These are phyloP conservation scores for Spodoptera picta DNA, from an alignment of 2,888 invertebrate species.

Conservation along the genomic window DNA sequence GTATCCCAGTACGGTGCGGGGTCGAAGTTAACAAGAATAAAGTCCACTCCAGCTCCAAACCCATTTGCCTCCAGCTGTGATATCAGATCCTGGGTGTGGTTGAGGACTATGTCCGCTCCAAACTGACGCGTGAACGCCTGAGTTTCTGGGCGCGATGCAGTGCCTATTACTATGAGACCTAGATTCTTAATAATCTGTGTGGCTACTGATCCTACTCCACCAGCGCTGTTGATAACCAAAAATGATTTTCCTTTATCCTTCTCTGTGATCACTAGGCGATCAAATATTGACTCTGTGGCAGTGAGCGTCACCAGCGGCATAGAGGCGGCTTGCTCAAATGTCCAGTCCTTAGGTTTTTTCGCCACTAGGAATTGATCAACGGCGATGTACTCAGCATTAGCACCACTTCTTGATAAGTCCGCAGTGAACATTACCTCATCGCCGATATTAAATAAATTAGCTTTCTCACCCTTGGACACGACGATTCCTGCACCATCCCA, in stretches of 20 bases:
- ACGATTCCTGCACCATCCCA: conserved; percentile 82
- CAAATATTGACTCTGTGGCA: conserved; percentile 77
- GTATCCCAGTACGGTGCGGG: conserved; percentile 82
- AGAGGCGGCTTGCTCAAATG: conserved; percentile 82
- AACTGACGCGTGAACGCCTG: conserved; percentile 67
- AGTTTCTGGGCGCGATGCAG: conserved; percentile 78
- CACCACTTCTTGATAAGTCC: conserved; percentile 73
- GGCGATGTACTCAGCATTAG: conserved; percentile 79
- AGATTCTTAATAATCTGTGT: conserved; percentile 76
- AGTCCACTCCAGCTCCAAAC: conserved; percentile 75
- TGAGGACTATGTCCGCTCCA: conserved; percentile 76
- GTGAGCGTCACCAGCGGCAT: conserved; percentile 79
- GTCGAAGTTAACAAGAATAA: conserved; percentile 80
- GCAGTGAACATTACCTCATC: conserved; percentile 82
- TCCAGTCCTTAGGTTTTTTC: conserved; percentile 74
- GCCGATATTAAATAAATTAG: conserved; percentile 70
- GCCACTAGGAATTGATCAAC: conserved; percentile 74
- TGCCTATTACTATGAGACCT: conserved; percentile 80
- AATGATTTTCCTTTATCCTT: conserved; percentile 78
- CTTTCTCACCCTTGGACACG: conserved; percentile 71
- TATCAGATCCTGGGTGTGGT: conserved; percentile 73
- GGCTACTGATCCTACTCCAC: conserved; percentile 81
- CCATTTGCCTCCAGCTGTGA: conserved; percentile 74
- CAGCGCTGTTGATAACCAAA: conserved; percentile 81
- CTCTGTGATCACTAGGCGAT: conserved; percentile 75